Evolutionary conservation across 2,888 invertebrate species (phyloP).

Genomic region (Malthinus seriepunctatus): DNA sequence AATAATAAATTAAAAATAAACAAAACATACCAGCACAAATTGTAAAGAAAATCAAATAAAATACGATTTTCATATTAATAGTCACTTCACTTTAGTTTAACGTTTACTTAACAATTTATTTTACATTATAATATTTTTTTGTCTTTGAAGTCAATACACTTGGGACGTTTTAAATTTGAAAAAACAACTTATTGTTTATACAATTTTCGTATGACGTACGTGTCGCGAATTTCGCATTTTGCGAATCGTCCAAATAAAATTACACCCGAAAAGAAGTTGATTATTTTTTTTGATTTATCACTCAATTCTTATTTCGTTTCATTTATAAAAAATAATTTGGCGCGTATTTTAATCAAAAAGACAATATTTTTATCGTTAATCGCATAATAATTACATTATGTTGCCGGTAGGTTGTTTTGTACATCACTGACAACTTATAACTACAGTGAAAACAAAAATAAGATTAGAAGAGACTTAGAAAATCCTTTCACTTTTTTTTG

Average conservation of each 20-base stretch:
- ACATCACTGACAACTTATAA: not conserved
- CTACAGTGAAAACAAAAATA: not conserved
- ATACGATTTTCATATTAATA: not conserved
- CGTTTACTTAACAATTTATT: not conserved
- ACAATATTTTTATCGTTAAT: not conserved
- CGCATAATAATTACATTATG: constrained; percentile 1
- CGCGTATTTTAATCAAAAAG: too few species aligned
- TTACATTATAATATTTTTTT: not conserved
- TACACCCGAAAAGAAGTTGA: not conserved
- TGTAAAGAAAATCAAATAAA: not conserved
- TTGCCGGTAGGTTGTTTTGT: constrained; percentile 4
- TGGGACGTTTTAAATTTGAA: too few species aligned
- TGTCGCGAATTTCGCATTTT: not conserved
- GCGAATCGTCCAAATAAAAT: not conserved
- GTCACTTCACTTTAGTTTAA: not conserved
- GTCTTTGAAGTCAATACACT: too few species aligned
- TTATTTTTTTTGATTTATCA: not conserved
- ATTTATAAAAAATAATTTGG: too few species aligned
- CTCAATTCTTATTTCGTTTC: not conserved
- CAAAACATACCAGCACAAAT: too few species aligned
- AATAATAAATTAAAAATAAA: too few species aligned
- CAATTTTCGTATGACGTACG: too few species aligned
- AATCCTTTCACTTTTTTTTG: constrained; percentile 7
- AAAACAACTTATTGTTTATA: too few species aligned
- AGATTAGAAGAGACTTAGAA: constrained; percentile 1